phyloP scores from a whole-genome alignment of 1,140 invertebrate genomes.

The Geopemphigus sp. region DNA sequence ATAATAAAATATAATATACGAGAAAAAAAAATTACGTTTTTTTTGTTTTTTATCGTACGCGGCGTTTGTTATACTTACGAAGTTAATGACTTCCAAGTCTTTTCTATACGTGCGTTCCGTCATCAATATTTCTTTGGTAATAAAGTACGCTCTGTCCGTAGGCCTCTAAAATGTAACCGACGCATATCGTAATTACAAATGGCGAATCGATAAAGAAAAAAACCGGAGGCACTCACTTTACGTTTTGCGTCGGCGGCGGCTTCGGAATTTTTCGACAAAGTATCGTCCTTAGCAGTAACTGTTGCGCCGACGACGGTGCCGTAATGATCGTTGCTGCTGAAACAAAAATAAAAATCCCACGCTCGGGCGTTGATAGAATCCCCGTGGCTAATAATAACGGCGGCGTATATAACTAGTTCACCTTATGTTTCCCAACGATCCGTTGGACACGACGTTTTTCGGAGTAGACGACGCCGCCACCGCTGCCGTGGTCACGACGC shows the following conservation, averaged over 20 bases:
- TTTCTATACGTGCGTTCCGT: slow-evolving; percentile 94
- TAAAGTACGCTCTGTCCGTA: slow-evolving; percentile 84
- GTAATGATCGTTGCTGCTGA: slow-evolving; percentile 25
- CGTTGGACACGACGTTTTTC: slow-evolving; percentile 3
- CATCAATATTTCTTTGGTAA: slow-evolving; percentile 92
- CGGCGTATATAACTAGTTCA: no score
- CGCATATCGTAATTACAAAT: slow-evolving; percentile 1
- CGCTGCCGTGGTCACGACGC: not conserved
- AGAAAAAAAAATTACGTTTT: no score
- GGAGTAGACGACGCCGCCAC: slow-evolving; percentile 22
- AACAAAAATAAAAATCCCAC: not conserved
- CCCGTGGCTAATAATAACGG: no score
- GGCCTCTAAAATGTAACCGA: slow-evolving; percentile 60
- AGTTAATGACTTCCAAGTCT: slow-evolving; percentile 87
- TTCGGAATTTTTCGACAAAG: slow-evolving; percentile 8
- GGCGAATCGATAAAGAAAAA: not conserved
- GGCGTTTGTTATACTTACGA: slow-evolving; percentile 60
- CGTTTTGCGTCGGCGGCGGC: slow-evolving; percentile 40
- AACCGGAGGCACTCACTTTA: slow-evolving; percentile 21
- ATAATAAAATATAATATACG: not conserved
- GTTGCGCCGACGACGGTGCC: not conserved
- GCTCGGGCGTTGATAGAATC: no score
- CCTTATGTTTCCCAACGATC: slow-evolving; percentile 43
- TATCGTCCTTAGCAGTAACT: not conserved
- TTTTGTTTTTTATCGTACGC: not conserved